phyloP scores from a whole-genome alignment of 2,888 invertebrate species.

The Stratiomys singularior region DNA sequence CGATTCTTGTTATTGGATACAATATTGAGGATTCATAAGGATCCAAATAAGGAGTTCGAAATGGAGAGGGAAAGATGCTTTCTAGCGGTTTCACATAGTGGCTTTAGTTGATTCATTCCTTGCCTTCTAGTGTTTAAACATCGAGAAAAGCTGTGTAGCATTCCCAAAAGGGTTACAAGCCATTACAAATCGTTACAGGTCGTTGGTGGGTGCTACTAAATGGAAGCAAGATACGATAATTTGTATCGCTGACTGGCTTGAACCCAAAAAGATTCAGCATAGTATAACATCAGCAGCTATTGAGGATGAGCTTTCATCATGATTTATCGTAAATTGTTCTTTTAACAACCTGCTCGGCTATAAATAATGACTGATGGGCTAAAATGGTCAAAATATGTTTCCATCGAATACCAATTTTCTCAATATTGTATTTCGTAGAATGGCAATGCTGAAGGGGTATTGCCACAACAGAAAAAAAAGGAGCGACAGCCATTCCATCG shows the following conservation, averaged over 20 bases:
- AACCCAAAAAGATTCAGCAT: not conserved
- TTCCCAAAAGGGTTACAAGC: slow-evolving; percentile 30
- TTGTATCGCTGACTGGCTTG: not conserved
- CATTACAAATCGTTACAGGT: not conserved
- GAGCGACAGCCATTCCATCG: not conserved
- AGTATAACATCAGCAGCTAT: not conserved
- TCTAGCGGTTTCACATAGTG: not conserved
- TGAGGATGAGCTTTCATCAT: slow-evolving; percentile 4
- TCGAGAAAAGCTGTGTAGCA: not conserved
- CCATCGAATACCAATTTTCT: slow-evolving; percentile 39
- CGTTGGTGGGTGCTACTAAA: too few species aligned
- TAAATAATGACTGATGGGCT: slow-evolving; percentile 31
- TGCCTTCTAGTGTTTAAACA: not conserved
- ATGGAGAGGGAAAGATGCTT: not conserved
- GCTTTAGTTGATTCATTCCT: not conserved
- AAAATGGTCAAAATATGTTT: slow-evolving; percentile 39
- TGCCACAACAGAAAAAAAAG: not conserved
- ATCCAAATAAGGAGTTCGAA: not conserved
- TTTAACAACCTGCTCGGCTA: slow-evolving; percentile 34
- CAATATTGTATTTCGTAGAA: not conserved
- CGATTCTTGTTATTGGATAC: slow-evolving; percentile 21
- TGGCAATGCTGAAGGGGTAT: not conserved
- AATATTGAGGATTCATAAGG: slow-evolving; percentile 5
- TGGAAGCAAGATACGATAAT: not conserved
- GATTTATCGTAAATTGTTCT: slow-evolving; percentile 36